Base-by-base conservation (phyloP, 2,797 vertebrate genomes). In the Liasis olivaceus region DNA sequence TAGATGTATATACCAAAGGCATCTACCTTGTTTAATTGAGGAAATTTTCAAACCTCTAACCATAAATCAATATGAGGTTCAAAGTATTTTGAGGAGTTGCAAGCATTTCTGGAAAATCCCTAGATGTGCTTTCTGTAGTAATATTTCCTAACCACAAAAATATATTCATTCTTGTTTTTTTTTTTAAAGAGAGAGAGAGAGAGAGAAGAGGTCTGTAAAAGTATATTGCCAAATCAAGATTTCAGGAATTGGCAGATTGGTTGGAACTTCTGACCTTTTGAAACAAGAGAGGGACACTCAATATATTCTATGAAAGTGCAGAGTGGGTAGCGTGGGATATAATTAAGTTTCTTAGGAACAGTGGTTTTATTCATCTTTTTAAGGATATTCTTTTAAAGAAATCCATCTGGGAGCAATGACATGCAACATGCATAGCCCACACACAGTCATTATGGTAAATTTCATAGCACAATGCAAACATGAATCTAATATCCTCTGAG, bases 401-500 rank as follows among this genome's bases (percentile, higher is more conserved):
- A 90, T 24, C 1, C 64, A 90, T 87, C 58, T 93, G 89, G 47
- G 54, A 72, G 28, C n/a, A 36, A 24, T 63, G 66, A 64, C 58
- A 15, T 87, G 14, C 84, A 90, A 64, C 22, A 72, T 17, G 15
- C 81, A 89, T 36, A 69, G 42, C 94, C 92, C 93, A 20, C 4
- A 90, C 89, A 85, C 20, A 86, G 87, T 64, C 89, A 62, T 58
- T 36, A 22, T 47, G 59, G 60, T 0, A 17, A 24, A 90, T 90
- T 91, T 81, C 47, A 58, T n/a, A 84, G 58, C 24, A 2, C 36
- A 51, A 89, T 66, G 91, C 42, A 93, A 89, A 56, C 31, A 89
- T 14, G 63, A 26, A 47, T 85, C 93, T 84, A 92, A 59, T 17
- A n/a, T 31, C 15, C 11, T 90, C 72, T 28, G 15, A 28, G 69